Conservation (phyloP, 23 tunicate genomes). For the Phallusia fumigata region DNA sequence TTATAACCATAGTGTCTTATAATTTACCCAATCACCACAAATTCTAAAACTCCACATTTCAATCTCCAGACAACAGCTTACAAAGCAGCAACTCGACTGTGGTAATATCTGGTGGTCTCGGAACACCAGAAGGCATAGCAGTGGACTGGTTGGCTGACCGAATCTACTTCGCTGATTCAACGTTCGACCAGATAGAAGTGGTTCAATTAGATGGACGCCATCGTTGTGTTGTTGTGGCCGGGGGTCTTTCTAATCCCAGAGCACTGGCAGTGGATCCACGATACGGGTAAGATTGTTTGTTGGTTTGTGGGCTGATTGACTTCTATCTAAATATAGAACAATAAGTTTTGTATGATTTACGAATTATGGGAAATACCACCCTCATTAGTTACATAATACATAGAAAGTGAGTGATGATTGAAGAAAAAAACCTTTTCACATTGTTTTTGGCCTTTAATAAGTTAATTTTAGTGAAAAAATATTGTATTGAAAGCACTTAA, state of each 20-base stretch:
- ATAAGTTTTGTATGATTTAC: no score
- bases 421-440: no score
- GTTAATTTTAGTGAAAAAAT: no score
- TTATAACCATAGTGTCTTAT: background rate
- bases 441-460: no score
- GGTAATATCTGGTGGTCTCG: slow-evolving; percentile 36
- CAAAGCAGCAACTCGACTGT: slow-evolving; percentile 26
- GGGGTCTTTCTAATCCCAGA: slow-evolving; percentile 61
- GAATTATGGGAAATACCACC: no score
- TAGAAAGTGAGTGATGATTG: no score
- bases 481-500: no score
- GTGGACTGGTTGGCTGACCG: slow-evolving; percentile 84
- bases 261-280: slow-evolving; percentile 77
- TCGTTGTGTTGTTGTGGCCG: slow-evolving; percentile 63
- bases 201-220: slow-evolving; percentile 47
- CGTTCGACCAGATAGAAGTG: slow-evolving; percentile 58
- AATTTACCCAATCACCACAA: background rate
- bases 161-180: slow-evolving; percentile 69
- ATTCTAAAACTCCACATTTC: background rate
- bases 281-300: slow-evolving; percentile 34
- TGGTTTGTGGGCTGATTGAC: no score
- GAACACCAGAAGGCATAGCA: slow-evolving; percentile 72
- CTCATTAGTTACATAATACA: no score
- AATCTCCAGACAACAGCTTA: slow-evolving; percentile 33
- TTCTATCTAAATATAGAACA: no score